Evolutionary conservation across 2,797 vertebrate species (phyloP).

Genomic region (Paedocypris micromegethes): DNA sequence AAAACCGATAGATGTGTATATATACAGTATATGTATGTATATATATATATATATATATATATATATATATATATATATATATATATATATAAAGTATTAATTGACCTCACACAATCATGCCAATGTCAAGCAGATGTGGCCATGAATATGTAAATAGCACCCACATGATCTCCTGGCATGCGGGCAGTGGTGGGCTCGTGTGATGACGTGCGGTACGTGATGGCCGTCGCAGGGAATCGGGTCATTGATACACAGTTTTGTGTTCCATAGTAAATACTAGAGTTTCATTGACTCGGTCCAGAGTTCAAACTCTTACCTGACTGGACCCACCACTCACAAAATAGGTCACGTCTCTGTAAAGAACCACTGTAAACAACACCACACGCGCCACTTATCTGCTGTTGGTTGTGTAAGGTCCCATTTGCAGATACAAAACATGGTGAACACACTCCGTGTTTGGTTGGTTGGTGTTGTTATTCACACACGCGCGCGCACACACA

Average conservation of each 20-base stretch:
- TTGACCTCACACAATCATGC: too few species aligned
- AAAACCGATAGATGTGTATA: too few species aligned
- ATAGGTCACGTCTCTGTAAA: slow-evolving; percentile 8
- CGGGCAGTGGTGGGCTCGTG: not conserved
- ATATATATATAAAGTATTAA: too few species aligned
- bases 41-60: too few species aligned
- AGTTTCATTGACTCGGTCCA: slow-evolving; percentile 17
- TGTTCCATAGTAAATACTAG: slow-evolving; percentile 21
- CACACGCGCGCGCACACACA: too few species aligned
- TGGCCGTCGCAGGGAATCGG: slow-evolving; percentile 35
- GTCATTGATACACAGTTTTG: slow-evolving; percentile 47
- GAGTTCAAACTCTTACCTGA: slow-evolving; percentile 26
- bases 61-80: too few species aligned
- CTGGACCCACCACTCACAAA: not conserved
- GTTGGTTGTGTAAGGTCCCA: too few species aligned
- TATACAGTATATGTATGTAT: too few species aligned
- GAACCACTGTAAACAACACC: not conserved
- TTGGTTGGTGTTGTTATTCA: too few species aligned
- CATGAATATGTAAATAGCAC: too few species aligned
- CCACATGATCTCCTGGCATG: too few species aligned
- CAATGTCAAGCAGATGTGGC: not conserved
- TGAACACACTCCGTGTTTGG: not conserved
- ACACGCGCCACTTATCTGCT: not conserved
- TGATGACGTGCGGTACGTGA: slow-evolving; percentile 10
- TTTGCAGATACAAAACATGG: slow-evolving; percentile 4